Base-by-base conservation (phyloP, 2,797 vertebrate species). In the Melanotaenia boesemani region DNA sequence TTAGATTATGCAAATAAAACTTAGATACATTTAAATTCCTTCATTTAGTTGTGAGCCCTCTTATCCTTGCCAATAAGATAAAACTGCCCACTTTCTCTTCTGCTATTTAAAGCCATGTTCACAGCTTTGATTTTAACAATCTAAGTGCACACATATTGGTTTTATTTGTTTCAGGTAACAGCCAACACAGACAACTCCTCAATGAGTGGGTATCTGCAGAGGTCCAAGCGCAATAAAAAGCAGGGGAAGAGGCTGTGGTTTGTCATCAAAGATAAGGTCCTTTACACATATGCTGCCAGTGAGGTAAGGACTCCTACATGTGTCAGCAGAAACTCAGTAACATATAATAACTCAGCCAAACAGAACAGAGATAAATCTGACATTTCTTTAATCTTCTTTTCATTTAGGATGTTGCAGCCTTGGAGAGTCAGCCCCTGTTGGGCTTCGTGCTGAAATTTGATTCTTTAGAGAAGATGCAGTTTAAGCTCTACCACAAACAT, bases 281-380 rank as follows among this genome's bases (percentile, higher is more conserved):
- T 99, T 34, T 99, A 99, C 84, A 98, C 97, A 0, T 99, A 99
- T 0, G 98, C 97, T 85, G 98, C 98, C 74, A 99, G 98, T 76
- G 98, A 99, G 97, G 98, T 99, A 92, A 94, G 94, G 55, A n/a
- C 22, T 58, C 37, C 54, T 6, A 5, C 24, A 28, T n/a, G 2
- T n/a, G 28, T 56, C 44, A 60, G 0, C n/a, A 18, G 60, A 74
- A 65, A 18, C 28, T 39, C 15, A 4, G 6, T 15, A 52, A 11
- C 22, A 24, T 4, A 24, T 26, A 8, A 13, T 26, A 56, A 18
- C 46, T 24, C 48, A 13, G 10, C 20, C 10, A 1, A 12, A 22
- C 3, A 32, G 48, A 36, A 10, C 7, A 18, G 8, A 55, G 55
- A 16, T 55, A 5, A 20, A 24, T 67, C 10, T 46, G 63, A 74